A percentile compares a stretch with the other conserved stretches of the same genome.
phyloP scores from a whole-genome alignment of 2,113 vertebrate genomes.

The Brienomyrus longianalis region DNA sequence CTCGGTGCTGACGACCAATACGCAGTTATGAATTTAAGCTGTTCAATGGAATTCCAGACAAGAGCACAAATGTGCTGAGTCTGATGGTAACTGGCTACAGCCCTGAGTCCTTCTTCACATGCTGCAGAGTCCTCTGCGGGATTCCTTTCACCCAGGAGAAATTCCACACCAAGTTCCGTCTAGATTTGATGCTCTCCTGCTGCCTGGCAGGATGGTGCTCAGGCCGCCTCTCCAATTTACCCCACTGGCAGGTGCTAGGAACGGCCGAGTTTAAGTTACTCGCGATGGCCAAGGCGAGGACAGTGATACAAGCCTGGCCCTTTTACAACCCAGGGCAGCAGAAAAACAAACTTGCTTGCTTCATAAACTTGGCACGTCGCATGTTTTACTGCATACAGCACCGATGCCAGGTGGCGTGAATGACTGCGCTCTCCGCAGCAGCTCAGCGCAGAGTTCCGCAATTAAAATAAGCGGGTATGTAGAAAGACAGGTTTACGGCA shows the following conservation, averaged over 20 bases:
- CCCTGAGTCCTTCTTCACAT: background rate
- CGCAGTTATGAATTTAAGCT: background rate
- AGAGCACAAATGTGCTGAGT: background rate
- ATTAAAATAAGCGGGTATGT: background rate
- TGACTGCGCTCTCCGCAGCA: background rate
- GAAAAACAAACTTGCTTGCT: background rate
- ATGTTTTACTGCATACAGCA: background rate
- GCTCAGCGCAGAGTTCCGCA: background rate
- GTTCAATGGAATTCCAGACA: background rate
- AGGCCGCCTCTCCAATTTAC: background rate
- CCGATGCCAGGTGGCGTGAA: background rate
- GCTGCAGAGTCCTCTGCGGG: background rate
- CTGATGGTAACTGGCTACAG: background rate
- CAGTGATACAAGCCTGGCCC: background rate
- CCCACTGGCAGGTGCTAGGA: background rate
- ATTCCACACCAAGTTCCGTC: background rate
- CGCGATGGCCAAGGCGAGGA: background rate
- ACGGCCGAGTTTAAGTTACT: background rate
- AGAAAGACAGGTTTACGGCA: background rate
- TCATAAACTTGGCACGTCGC: background rate
- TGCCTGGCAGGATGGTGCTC: background rate
- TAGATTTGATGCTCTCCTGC: background rate
- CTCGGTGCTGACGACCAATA: background rate
- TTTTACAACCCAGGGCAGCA: background rate
- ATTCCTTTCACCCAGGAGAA: background rate